Evolutionary conservation across 2,888 invertebrate species (phyloP).

Genomic region (Pammene aurita): DNA sequence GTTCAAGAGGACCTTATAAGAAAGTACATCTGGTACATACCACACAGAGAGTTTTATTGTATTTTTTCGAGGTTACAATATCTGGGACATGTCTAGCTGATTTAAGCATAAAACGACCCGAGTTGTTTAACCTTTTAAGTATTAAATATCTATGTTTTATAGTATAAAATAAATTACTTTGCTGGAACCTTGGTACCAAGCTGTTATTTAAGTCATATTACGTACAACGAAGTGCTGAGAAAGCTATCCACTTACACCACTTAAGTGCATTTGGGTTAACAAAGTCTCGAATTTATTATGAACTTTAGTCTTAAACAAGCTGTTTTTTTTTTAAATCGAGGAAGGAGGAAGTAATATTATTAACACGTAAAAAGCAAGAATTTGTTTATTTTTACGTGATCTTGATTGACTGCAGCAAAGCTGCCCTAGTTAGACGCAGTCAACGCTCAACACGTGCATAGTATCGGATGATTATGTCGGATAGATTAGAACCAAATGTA

Average conservation of each 20-base stretch:
- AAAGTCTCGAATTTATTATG: conserved; percentile 8
- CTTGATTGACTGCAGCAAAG: conserved; percentile 67
- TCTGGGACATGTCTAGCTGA: too few species aligned
- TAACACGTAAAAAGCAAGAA: conserved; percentile 41
- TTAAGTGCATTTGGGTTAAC: conserved; percentile 18
- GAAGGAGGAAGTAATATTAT: conserved; percentile 32
- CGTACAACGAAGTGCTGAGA: neutral
- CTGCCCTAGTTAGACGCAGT: conserved; percentile 63
- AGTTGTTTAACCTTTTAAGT: too few species aligned
- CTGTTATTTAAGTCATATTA: too few species aligned
- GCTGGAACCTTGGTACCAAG: too few species aligned
- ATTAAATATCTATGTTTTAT: too few species aligned
- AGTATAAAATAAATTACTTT: too few species aligned
- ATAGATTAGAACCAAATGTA: conserved; percentile 2
- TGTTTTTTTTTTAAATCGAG: conserved; percentile 12
- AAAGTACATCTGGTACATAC: too few species aligned
- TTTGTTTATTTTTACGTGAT: conserved; percentile 67
- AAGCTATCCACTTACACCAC: conserved; percentile 17
- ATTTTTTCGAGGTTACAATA: too few species aligned
- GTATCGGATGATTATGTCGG: conserved; percentile 36
- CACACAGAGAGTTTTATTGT: too few species aligned
- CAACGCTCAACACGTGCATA: conserved; percentile 61
- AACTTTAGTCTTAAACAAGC: neutral
- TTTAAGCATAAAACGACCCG: too few species aligned
- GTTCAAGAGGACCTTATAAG: too few species aligned